Conservation (phyloP, 2,888 invertebrate genomes). For the Ochropleura leucogaster region DNA sequence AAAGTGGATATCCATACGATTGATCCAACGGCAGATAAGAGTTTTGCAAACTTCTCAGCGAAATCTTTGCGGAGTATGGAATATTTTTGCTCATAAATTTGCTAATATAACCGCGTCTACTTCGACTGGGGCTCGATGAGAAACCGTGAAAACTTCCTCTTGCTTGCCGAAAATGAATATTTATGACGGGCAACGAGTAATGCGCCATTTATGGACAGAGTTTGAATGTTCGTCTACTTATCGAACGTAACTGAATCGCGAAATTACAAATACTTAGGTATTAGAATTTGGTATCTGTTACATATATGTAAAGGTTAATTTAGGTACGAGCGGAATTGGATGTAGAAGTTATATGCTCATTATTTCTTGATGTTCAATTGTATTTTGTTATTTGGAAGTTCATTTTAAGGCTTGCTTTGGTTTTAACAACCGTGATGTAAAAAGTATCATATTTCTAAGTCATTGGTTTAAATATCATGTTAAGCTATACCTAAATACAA, state of each 20-base stretch:
- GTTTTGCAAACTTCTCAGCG: conserved; percentile 66
- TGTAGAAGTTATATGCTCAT: conserved; percentile 16
- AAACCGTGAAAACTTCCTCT: conserved; percentile 86
- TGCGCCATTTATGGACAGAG: conserved; percentile 88
- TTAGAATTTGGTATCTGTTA: conserved; percentile 57
- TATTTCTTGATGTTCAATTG: conserved; percentile 16
- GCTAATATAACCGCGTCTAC: conserved; percentile 85
- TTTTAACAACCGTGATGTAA: conserved; percentile 30
- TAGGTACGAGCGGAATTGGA: conserved; percentile 44
- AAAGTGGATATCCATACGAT: conserved; percentile 48
- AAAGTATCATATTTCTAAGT: conserved; percentile 46
- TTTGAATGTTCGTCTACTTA: conserved; percentile 86
- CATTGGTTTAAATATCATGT: conserved; percentile 42
- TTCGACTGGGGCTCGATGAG: conserved; percentile 78
- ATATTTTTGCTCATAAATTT: conserved; percentile 89
- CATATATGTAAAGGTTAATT: conserved; percentile 25
- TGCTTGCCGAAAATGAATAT: conserved; percentile 89
- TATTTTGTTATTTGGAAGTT: background rate
- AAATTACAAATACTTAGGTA: conserved; percentile 64
- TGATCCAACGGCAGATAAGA: conserved; percentile 67
- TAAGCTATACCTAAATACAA: conserved; percentile 49
- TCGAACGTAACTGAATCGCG: conserved; percentile 79
- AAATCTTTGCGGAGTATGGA: conserved; percentile 77
- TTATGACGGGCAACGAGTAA: conserved; percentile 88
- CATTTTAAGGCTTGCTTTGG: background rate